Evolutionary conservation across 2,888 invertebrate species (phyloP).

Genomic region (Protonemura montana): DNA sequence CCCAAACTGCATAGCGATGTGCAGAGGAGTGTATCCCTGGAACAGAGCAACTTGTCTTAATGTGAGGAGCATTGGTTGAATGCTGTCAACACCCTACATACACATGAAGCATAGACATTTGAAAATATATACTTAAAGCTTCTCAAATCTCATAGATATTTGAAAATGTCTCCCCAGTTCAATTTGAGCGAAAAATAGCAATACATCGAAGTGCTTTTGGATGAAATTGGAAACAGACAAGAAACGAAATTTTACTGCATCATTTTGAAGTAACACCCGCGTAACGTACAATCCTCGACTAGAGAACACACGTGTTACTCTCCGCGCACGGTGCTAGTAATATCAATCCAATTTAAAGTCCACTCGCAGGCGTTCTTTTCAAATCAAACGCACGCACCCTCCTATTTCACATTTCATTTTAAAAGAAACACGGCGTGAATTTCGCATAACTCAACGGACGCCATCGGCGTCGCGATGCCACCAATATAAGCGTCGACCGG

Average conservation of each 20-base stretch:
- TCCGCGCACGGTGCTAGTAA: not conserved
- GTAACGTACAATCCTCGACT: not conserved
- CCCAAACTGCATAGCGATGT: slow-evolving; percentile 90
- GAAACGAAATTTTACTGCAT: not conserved
- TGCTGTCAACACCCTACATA: too few species aligned
- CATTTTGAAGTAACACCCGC: not conserved
- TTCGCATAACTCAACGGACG: slow-evolving; percentile 28
- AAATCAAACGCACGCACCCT: not conserved
- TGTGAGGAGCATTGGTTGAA: too few species aligned
- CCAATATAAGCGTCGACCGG: not conserved
- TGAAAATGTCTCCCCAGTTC: not conserved
- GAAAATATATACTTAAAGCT: too few species aligned
- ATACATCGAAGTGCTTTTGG: not conserved
- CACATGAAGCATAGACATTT: too few species aligned
- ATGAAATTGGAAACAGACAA: not conserved
- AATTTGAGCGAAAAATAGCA: not conserved
- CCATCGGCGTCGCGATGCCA: not conserved
- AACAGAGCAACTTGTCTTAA: slow-evolving; percentile 56
- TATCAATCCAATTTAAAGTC: slow-evolving; percentile 39
- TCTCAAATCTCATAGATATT: too few species aligned
- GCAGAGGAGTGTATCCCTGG: slow-evolving; percentile 93
- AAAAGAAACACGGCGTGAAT: slow-evolving; percentile 29
- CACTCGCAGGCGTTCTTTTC: not conserved
- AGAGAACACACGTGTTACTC: not conserved
- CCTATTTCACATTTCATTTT: slow-evolving; percentile 32